Conservation (phyloP, 2,113 vertebrate species). For the Choloepus hoffmanni region DNA sequence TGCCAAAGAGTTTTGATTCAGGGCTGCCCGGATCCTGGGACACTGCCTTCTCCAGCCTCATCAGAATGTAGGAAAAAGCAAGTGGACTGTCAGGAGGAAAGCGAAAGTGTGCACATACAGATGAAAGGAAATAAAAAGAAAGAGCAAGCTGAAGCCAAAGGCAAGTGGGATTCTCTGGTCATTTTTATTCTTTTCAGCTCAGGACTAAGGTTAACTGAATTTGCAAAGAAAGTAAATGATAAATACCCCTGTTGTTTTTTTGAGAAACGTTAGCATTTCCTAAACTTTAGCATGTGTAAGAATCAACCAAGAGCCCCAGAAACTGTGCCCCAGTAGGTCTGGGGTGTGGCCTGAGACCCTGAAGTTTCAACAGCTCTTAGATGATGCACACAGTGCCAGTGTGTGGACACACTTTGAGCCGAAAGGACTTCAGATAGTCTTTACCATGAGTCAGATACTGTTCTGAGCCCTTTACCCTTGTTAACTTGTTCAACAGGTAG, state of each 20-base stretch:
- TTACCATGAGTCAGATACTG: accelerated
- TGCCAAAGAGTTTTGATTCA: not conserved
- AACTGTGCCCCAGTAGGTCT: accelerated
- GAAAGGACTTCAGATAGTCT: not conserved
- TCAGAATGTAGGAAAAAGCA: not conserved
- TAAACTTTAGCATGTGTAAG: not conserved
- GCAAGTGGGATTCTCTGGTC: not conserved
- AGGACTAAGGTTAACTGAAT: not conserved
- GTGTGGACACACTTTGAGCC: not conserved
- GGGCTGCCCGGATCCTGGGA: not conserved
- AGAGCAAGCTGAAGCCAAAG: not conserved
- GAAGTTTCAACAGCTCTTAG: not conserved
- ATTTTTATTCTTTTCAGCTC: not conserved
- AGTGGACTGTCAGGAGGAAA: not conserved
- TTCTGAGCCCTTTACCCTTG: not conserved
- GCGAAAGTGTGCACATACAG: not conserved
- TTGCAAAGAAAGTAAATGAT: not conserved
- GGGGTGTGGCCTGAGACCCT: not conserved
- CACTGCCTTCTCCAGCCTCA: not conserved
- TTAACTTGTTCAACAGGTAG: not conserved
- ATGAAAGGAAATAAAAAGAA: not conserved
- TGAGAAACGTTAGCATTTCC: not conserved
- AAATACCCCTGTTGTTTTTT: not conserved
- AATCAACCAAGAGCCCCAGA: too few species aligned
- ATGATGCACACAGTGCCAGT: not conserved